These are phyloP conservation scores for Myzus persicae DNA, from an alignment of 1,140 invertebrate genomes.

Conservation along the genomic window DNA sequence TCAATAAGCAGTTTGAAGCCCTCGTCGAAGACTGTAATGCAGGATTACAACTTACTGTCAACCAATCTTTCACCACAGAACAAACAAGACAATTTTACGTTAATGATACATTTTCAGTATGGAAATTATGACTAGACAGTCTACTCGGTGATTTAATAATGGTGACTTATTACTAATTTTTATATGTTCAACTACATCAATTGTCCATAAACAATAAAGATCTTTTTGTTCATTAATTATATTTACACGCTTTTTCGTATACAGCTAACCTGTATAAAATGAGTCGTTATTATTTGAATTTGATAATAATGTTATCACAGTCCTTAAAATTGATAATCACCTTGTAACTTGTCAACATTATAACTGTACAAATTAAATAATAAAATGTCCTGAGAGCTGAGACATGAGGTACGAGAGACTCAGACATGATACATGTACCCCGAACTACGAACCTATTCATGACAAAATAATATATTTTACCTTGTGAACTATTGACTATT, in stretches of 20 bases:
- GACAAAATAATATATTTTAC: too few relatives aligned
- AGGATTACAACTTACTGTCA: constrained; percentile 27
- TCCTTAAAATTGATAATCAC: not conserved
- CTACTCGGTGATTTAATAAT: not conserved
- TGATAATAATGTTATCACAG: not conserved
- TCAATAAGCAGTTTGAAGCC: constrained; percentile 23
- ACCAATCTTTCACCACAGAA: not conserved
- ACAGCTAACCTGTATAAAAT: not conserved
- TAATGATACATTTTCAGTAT: not conserved
- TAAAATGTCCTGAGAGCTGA: too few relatives aligned
- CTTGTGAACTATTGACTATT: too few relatives aligned
- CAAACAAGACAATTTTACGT: not conserved
- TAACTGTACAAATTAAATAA: too few relatives aligned
- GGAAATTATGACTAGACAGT: not conserved
- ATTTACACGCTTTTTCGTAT: not conserved
- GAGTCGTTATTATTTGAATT: not conserved
- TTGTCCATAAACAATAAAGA: not conserved
- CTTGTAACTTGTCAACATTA: too few relatives aligned
- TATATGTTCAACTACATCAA: not conserved
- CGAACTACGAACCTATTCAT: too few relatives aligned
- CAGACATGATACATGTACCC: too few relatives aligned
- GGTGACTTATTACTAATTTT: not conserved
- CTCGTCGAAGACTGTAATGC: not conserved
- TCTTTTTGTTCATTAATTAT: not conserved
- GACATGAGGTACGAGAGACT: too few relatives aligned